Evolutionary conservation across 1,140 invertebrate genomes (phyloP).

Genomic region (Aphaenogaster ashmeadi): DNA sequence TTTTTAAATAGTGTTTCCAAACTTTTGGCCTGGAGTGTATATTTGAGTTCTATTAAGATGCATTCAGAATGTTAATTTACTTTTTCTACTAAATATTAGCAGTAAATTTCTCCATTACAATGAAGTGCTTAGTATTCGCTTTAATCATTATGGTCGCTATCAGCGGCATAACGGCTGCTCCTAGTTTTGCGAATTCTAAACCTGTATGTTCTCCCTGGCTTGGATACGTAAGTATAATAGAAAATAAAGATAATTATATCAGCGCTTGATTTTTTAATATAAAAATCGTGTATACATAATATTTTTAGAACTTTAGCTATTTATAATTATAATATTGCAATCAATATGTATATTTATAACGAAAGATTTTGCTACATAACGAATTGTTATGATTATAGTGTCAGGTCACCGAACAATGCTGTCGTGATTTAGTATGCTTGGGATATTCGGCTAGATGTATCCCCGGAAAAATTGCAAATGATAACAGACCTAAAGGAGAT

Average conservation of each 20-base stretch:
- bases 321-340: neutral
- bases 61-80: neutral
- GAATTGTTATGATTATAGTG: constrained; percentile 23
- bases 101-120: constrained; percentile 9
- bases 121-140: constrained; percentile 3
- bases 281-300: neutral
- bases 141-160: constrained; percentile 20
- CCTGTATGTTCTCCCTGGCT: neutral
- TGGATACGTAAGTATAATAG: neutral
- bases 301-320: neutral
- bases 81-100: neutral
- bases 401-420: neutral
- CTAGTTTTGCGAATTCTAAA: neutral
- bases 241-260: constrained; percentile 17
- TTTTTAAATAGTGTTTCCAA: too few relatives aligned
- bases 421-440: neutral
- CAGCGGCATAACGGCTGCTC: neutral
- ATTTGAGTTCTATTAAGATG: neutral
- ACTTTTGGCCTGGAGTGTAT: too few relatives aligned
- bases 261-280: neutral
- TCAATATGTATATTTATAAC: neutral
- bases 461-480: neutral
- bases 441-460: neutral
- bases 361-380: neutral
- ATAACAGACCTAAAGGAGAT: constrained; percentile 1